Base-by-base conservation (phyloP, 2,797 vertebrate genomes). In the Tragopan temminckii region DNA sequence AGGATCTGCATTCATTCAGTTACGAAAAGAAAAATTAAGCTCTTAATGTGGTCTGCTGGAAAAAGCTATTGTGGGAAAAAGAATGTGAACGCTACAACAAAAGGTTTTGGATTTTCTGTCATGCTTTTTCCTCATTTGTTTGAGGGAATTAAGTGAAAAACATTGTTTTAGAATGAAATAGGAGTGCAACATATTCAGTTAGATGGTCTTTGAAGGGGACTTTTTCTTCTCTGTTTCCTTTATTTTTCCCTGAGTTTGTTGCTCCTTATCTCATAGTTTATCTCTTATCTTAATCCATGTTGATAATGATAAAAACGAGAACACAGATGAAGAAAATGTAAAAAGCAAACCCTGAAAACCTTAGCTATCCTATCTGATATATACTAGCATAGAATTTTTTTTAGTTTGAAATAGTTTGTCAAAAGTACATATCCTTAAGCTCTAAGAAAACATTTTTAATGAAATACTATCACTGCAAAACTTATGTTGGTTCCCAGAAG, bases 301-400 rank as follows among this genome's bases (percentile, higher is more conserved):
- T 48, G 66, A 25, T 70, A 81, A 69, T 48, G 55, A 66, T 59
- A 64, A 81, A 80, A 95, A 81, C 7, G 18, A 76, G 11, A 66
- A 9, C 18, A 18, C 2, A 42, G 7, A 2, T 17, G 53, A 68
- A 48, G 21, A 13, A 20, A n/a, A 50, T 45, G 52, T 31, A 61
- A 46, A 17, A 53, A 52, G 24, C 29, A 75, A 48, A 71, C 77
- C 0, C 7, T 42, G 19, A 67, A 80, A 85, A 66, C 4, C 12
- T 35, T 19, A 57, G 8, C 13, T 71, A 45, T n/a, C 20, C 5
- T 75, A 20, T 64, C 52, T 67, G 31, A 63, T 82, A 67, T 59
- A 20, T 63, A 55, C 59, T 31, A 57, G 43, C 33, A n/a, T 17
- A 52, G 18, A 40, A 48, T 79, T 70, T 68, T 9, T 43, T 46